Evolutionary conservation across 1,140 invertebrate species (phyloP).

Genomic region (Euglossa dilemma): DNA sequence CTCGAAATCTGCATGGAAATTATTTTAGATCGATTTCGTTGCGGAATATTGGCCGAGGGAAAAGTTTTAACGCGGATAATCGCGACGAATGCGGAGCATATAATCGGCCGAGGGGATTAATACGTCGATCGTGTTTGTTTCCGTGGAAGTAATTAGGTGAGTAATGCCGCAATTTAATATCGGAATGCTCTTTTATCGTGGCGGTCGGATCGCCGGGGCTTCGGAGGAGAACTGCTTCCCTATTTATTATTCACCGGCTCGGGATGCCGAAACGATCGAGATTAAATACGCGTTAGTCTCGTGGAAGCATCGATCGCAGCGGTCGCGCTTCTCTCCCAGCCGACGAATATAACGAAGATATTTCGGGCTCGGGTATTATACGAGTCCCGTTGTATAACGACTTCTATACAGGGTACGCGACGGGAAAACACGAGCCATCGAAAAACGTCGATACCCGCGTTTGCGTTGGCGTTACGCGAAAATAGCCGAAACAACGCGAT

Average conservation of each 20-base stretch:
- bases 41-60: neutral
- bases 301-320: neutral
- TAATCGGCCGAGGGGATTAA: constrained; percentile 7
- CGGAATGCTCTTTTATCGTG: neutral
- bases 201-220: neutral
- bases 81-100: too few species aligned
- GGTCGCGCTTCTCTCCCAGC: neutral
- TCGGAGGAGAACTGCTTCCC: neutral
- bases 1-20: neutral
- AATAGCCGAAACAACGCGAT: constrained; percentile 7
- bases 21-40: neutral
- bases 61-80: neutral
- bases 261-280: neutral
- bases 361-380: constrained; percentile 12
- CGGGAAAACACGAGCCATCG: neutral
- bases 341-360: neutral
- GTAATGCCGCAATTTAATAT: neutral
- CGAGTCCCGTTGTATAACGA: neutral
- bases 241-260: neutral
- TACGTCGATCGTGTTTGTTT: neutral
- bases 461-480: neutral
- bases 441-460: constrained; percentile 17
- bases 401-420: neutral
- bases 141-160: neutral
- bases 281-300: neutral